Base-by-base conservation (phyloP, 2,888 invertebrate genomes). In the Acleris literana region DNA sequence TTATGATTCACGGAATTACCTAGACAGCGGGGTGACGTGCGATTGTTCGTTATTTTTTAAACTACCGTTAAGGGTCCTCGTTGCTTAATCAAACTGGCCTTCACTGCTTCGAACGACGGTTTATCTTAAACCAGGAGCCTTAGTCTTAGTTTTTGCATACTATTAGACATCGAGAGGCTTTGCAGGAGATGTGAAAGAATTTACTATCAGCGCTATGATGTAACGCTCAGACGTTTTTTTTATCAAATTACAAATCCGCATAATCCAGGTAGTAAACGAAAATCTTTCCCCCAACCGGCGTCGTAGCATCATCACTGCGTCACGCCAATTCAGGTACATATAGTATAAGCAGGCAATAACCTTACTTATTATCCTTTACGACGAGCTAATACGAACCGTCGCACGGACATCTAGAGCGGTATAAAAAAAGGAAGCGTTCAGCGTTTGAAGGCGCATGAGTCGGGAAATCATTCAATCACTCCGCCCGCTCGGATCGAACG, bases 301-400 rank as follows among this genome's bases (percentile, higher is more conserved):
- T 80, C 77, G 82, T 81, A 84, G 79, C 81, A 82, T 81, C 85
- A 84, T 78, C 82, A 81, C 79, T 82, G 77, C 85, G 87, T 84
- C 86, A 86, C 70, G 77, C 74, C 73, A 75, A 68, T 72, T 69
- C 77, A 75, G 71, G 71, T 73, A 72, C 72, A 81, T 79, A 79
- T 82, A 81, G 81, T 78, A 86, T 85, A 85, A 13, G 80, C 79
- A 55, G 80, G 79, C 82, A 84, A 87, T 90, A 90, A 90, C 90
- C 91, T 91, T 87, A 90, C 82, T 82, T 85, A 86, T 90, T 92
- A 92, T 92, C 92, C 92, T 92, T 91, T 89, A 86, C 88, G 83
- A 82, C 80, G 85, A 88, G 86, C 80, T 88, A 90, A 90, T 86
- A 82, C 88, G 79, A 81, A 84, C 84, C 86, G 89, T 85, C 89